Base-by-base conservation (phyloP, 1,140 invertebrate genomes). In the Heliconius melpomene region DNA sequence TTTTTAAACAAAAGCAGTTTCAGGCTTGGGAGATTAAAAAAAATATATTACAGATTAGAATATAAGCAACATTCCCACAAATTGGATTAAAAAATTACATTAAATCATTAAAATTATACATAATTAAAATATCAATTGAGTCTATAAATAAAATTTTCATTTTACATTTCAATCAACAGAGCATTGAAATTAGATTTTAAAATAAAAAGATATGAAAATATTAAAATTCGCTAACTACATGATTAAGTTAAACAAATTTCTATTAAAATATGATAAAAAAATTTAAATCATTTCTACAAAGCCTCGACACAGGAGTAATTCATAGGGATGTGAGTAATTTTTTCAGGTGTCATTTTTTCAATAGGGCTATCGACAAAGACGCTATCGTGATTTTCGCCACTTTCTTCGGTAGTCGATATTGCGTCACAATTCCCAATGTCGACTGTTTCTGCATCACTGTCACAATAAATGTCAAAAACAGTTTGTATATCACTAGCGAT, bases 1-100 rank as follows among this genome's bases (percentile, higher is more conserved):
- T 91, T 91, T 91, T 88, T 75, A 85, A 83, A 75, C 82, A 91
- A 92, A 92, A 91, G 89, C 81, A 84, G 83, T 88, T 89, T 85
- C 83, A 83, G 66, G 20, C 23, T 71, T 75, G 71, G 46, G 74
- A 79, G 72, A 79, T 79, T 75, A 70, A 73, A 78, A 57, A 23
- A n/a, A 8, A 0, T 8, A 66, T 57, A 66, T 66, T 29, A 66
- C 60, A 66, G 60, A 66, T 29, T 66, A 66, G 60, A 29, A 26
- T 26, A 66, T 13, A 66, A 26, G 60, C 23, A 29, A 66, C 26
- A 66, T 66, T 11, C 60, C 60, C 23, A 13, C 13, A 1, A 66
- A 66, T 66, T 26, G 13, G 60, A 66, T 66, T 60, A 66, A 29
- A 26, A 66, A 66, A 66, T 66, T 66, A 26, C 60, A 66, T 66